Base-by-base conservation (phyloP, 2,888 invertebrate species). In the Tiliacea citrago region DNA sequence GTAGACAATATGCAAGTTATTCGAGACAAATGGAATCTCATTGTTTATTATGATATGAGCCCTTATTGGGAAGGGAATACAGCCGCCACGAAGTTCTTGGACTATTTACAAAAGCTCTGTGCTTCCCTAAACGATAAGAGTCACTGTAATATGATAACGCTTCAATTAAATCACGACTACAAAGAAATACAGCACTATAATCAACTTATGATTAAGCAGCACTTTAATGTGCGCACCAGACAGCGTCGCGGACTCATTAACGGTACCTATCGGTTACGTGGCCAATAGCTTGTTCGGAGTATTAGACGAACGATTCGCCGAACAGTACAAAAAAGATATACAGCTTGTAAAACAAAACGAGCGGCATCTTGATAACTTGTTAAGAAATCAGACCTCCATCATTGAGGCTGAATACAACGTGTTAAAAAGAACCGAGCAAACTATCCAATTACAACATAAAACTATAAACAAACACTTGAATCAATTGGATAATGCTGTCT, bases 241-340 rank as follows among this genome's bases (percentile, higher is more conserved):
- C 71, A 71, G 18, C 70, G 70, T 63, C 70, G 70, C 55, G 71
- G 70, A 6, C 63, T 71, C 5, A 65, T 71, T 24, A 65, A 71
- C 18, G 71, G 63, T 47, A n/a, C n/a, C n/a, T n/a, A 49, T 72
- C n/a, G 71, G 71, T 35, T 72, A 65, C 65, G 49, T 39, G 39
- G 71, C 65, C 7, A 72, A 65, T 39, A 49, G 49, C 39, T 49
- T 65, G n/a, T 72, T 72, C 71, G 49, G 72, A 10, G 65, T 72
- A 73, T 29, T 73, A 16, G 66, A 73, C 35, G 66, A 73, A 45
- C 51, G n/a, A 29, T 67, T 73, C 67, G 53, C 61, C 7, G 61
- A 73, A 73, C 60, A 67, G 45, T 73, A 67, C 45, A 73, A 53
- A 18, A 61, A 53, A 29, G 67, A 67, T 12, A 67, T 53, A 53